Percentiles rank a stretch among this genome's conserved stretches.
These are phyloP conservation scores for Nannoperca obscura DNA, from an alignment of 2,797 vertebrate species.

Conservation along the genomic window DNA sequence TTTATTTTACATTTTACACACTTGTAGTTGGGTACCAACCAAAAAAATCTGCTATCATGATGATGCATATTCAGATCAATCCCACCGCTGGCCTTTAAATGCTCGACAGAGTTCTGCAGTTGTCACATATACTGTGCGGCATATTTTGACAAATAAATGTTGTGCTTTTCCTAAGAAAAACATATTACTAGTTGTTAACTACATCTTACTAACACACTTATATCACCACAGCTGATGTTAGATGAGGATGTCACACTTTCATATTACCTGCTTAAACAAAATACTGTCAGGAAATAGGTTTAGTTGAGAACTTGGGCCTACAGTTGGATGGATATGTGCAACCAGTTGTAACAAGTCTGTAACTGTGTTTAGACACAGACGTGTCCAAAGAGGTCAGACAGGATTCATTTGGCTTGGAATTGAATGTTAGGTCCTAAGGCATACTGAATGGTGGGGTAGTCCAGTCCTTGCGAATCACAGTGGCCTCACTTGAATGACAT, in stretches of 20 bases:
- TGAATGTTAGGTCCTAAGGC: constrained; percentile 59
- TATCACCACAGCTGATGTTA: constrained; percentile 47
- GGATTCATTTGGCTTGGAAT: constrained; percentile 63
- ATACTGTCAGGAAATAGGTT: constrained; percentile 30
- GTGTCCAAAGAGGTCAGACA: constrained; percentile 55
- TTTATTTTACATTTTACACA: constrained; percentile 52
- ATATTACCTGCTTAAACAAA: constrained; percentile 43
- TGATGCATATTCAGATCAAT: constrained; percentile 24
- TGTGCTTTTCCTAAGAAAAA: constrained; percentile 37
- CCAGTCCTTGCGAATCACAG: constrained; percentile 74
- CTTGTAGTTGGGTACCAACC: constrained; percentile 68
- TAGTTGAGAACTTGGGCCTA: constrained; percentile 22
- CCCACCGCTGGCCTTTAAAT: constrained; percentile 14
- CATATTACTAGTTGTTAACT: constrained; percentile 37
- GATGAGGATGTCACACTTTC: constrained; percentile 42
- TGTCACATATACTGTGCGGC: constrained; percentile 34
- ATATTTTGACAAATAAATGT: constrained; percentile 23
- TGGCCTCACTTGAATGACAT: constrained; percentile 90
- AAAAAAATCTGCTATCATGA: constrained; percentile 27
- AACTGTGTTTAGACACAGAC: constrained; percentile 19
- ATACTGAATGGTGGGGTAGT: constrained; percentile 16
- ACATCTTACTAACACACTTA: constrained; percentile 16
- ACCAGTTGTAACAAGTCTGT: constrained; percentile 22
- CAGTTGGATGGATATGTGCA: constrained; percentile 45
- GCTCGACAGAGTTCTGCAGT: constrained; percentile 30